Conservation (phyloP, 30 jellyfish, hydroid and myxozoan species). For the Cassiopea andromeda region DNA sequence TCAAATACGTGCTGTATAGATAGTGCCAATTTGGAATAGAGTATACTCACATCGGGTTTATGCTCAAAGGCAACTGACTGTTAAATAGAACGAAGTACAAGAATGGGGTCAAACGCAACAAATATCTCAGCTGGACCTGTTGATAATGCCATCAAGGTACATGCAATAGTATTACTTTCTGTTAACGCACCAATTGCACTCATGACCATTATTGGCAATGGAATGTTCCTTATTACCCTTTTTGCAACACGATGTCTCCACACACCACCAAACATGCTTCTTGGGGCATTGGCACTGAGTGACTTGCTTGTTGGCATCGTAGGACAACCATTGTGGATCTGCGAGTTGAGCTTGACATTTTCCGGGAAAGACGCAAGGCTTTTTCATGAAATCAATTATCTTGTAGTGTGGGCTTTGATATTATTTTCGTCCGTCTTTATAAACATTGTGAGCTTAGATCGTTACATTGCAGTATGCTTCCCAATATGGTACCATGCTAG, state of each 20-base stretch:
- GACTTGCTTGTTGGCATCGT: conserved; percentile 32
- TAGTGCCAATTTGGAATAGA: too few species aligned
- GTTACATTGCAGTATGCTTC: conserved; percentile 45
- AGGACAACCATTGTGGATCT: conserved; percentile 38
- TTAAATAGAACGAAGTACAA: too few species aligned
- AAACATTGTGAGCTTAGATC: conserved; percentile 28
- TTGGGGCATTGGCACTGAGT: conserved; percentile 48
- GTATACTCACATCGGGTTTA: too few species aligned
- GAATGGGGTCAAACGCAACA: background rate
- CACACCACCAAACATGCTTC: conserved; percentile 55
- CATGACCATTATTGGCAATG: conserved; percentile 39
- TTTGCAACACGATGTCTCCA: conserved; percentile 15
- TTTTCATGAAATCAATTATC: background rate
- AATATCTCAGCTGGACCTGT: background rate
- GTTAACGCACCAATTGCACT: background rate
- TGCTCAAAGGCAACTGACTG: too few species aligned
- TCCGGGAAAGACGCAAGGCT: background rate
- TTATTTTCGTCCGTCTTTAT: conserved; percentile 18
- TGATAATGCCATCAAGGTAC: background rate
- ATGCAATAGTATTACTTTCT: conserved; percentile 3
- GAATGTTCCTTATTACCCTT: conserved; percentile 15
- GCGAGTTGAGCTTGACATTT: background rate
- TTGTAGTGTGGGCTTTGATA: background rate
- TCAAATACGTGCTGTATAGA: too few species aligned
- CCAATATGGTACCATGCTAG: conserved; percentile 32